Base-by-base conservation (phyloP, 2,113 vertebrate species). In the Phycodurus eques region DNA sequence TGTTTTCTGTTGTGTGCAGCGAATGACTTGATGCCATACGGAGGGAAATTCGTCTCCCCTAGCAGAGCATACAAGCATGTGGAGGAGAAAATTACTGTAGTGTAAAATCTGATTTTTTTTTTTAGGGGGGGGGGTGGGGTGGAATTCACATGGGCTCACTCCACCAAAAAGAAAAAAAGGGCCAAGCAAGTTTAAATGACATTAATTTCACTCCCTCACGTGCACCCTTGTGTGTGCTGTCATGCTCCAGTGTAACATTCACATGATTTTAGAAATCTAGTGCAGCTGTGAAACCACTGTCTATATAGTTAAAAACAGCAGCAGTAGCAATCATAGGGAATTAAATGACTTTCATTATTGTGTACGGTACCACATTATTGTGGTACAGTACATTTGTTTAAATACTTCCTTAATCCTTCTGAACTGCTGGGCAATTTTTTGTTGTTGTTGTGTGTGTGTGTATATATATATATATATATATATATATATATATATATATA, bases 1-100 rank as follows among this genome's bases (percentile, higher is more conserved):
- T 59, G 12, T 11, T 59, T 31, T 61, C 31, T 35, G 14, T 35
- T 17, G 31, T 35, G 13, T 17, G 31, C 14, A 19, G 12, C 59
- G 15, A 61, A 61, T 19, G 59, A 17, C 59, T 61, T 35, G 15
- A 61, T 61, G 59, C 7, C 5, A 61, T 35, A 10, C 15, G 59
- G 14, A 61, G 59, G 33, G 59, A 35, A 35, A 35, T 61, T 59
- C 15, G 31, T 39, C 59, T 61, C 59, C 31, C 59, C 31, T n/a
- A 57, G 68, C 14, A 77, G 13, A 78, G 62, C 27, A 59, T 75
- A 65, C 67, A 70, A 47, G 63, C 31, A 61, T 61, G 59, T 76
- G 49, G 53, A 35, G 61, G 64, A 67, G 46, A 27, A 78, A 71
- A 80, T 64, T 53, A 56, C 70, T 78, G 68, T 73, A 72, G 60